Conservation (phyloP, 2,888 invertebrate genomes). For the Palloptera scutellata region DNA sequence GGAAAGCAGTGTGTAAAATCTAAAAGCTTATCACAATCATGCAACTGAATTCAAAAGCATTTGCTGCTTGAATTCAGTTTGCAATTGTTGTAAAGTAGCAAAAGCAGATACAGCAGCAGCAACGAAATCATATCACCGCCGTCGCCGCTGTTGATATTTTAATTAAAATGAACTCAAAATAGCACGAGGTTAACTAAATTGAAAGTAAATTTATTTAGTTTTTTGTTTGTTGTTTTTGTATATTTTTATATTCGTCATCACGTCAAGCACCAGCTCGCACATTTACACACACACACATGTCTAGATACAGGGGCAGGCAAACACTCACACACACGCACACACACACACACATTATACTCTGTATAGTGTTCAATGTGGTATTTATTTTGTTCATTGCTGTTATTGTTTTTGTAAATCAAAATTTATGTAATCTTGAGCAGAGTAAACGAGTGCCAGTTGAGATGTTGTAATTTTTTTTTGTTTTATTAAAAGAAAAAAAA, state of each 20-base stretch:
- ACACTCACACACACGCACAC: too few species aligned
- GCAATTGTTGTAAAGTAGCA: too few species aligned
- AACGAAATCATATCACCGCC: neutral
- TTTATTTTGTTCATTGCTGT: neutral
- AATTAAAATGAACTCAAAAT: slow-evolving; percentile 63
- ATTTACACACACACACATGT: neutral
- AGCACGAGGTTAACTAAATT: slow-evolving; percentile 62
- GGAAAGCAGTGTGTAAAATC: too few species aligned
- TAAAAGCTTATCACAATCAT: too few species aligned
- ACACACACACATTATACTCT: neutral
- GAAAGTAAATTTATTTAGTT: slow-evolving; percentile 52
- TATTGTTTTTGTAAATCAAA: too few species aligned
- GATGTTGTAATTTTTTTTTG: too few species aligned
- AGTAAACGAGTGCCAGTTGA: too few species aligned
- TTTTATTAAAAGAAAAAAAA: too few species aligned
- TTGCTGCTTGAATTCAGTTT: too few species aligned
- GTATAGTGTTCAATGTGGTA: slow-evolving; percentile 1
- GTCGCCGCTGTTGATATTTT: slow-evolving; percentile 33
- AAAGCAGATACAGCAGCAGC: too few species aligned
- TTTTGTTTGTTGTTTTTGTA: slow-evolving; percentile 2
- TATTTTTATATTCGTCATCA: slow-evolving; percentile 16
- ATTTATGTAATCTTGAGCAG: too few species aligned
- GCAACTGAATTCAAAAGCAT: too few species aligned
- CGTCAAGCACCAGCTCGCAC: neutral
- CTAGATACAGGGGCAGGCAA: neutral